Evolutionary conservation across 2,888 invertebrate species (phyloP).

Genomic region (Sarcophaga caerulescens): DNA sequence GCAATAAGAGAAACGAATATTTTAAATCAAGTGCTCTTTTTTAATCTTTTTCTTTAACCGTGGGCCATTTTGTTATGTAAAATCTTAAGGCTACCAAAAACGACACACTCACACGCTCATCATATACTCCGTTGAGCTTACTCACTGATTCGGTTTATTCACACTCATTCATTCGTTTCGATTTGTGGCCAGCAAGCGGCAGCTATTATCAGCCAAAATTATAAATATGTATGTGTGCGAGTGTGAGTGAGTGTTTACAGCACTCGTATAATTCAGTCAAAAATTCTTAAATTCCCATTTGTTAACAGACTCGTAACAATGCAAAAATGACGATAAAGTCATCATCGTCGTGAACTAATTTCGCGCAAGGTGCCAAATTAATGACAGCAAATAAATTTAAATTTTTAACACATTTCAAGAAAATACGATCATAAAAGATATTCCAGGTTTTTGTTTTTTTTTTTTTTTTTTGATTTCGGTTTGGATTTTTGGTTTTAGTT

Average conservation of each 20-base stretch:
- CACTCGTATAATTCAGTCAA: conserved; percentile 53
- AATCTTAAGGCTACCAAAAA: conserved; percentile 60
- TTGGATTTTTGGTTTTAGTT: neutral
- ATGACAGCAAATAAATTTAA: conserved; percentile 69
- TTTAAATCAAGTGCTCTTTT: conserved; percentile 60
- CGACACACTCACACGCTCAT: neutral
- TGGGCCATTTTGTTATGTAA: conserved; percentile 64
- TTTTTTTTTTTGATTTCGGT: neutral
- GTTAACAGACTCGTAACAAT: conserved; percentile 50
- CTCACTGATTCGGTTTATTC: too few relatives aligned
- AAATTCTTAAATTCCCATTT: conserved; percentile 62
- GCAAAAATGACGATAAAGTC: conserved; percentile 65
- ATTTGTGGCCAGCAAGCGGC: neutral
- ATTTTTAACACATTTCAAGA: conserved; percentile 67
- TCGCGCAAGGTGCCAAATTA: conserved; percentile 69
- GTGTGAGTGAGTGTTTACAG: neutral
- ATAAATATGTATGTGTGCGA: conserved; percentile 8
- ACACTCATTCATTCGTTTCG: neutral
- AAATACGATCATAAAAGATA: conserved; percentile 23
- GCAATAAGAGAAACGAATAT: neutral
- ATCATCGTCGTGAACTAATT: conserved; percentile 69
- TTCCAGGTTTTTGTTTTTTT: neutral
- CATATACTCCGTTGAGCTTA: too few relatives aligned
- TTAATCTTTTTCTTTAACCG: conserved; percentile 62
- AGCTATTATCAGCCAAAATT: conserved; percentile 29